Evolutionary conservation across 2,113 vertebrate genomes (phyloP), one percentile per base, ranked within the genome.

Genomic region (Nerophis ophidion): DNA sequence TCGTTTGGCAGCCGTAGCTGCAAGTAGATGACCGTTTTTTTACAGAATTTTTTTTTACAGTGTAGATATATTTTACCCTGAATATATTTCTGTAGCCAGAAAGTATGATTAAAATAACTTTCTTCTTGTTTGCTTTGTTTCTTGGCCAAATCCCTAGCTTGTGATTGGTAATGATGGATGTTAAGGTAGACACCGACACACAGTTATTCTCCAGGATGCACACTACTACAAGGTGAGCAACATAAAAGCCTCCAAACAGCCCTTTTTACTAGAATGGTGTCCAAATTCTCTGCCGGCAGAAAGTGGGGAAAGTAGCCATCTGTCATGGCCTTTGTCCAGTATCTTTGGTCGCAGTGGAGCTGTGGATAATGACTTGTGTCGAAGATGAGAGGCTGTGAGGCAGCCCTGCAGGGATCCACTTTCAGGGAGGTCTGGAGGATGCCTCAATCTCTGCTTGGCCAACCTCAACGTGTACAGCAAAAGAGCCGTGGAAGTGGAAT

Each of bases 321-420:
- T 72, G 70, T 50, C 63, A 15, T 62, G 66, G 63, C 65, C 74
- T 76, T 40, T 61, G 64, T 75, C 64, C 63, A 60, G 61, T 57
- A 40, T 65, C 57, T 63, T 11, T 62, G 57, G 52, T 48, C 45
- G 15, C 65, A 66, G 74, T 57, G 55, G 54, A 69, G 49, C 58
- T 33, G 47, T 58, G 54, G 70, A 65, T 81, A 76, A 78, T 66
- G 70, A 78, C 74, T 76, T 49, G 54, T 74, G 57, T 61, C 49
- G 66, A 75, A 60, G 60, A 62, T 64, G 72, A 67, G 71, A 47
- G 59, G 7, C 57, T 65, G 33, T 58, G 68, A 48, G 57, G 64
- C 53, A 14, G 58, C 51, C 60, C 44, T 40, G 61, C 62, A 19
- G 66, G 60, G 48, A 16, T 58, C 15, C 47, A 63, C 73, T 58